Evolutionary conservation across 1,140 invertebrate genomes (phyloP).

Genomic region (Mercenaria mercenaria): DNA sequence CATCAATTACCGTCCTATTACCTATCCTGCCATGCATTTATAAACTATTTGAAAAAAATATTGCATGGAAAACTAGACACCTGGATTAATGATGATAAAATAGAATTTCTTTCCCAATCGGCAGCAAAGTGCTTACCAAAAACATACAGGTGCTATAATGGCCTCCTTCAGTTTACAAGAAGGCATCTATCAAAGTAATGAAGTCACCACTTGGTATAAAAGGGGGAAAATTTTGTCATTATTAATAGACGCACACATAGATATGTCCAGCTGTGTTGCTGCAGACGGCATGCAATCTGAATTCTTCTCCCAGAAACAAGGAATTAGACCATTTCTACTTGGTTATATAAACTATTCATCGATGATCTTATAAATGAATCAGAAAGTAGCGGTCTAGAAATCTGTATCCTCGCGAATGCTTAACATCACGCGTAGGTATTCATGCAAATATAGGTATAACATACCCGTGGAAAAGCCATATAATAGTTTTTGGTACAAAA

Average conservation of each 20-base stretch:
- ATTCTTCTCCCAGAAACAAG: neutral
- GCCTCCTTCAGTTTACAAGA: conserved; percentile 4
- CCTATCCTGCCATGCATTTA: neutral
- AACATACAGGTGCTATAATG: neutral
- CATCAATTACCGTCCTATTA: neutral
- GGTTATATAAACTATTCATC: neutral
- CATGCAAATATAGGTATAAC: too few species aligned
- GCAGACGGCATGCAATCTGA: neutral
- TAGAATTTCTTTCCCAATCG: neutral
- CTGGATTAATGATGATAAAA: neutral
- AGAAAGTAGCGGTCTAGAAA: neutral
- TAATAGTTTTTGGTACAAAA: neutral
- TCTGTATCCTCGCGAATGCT: neutral
- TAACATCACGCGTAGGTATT: neutral
- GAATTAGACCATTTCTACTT: neutral
- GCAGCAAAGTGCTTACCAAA: conserved; percentile 1
- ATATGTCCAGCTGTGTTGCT: neutral
- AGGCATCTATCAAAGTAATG: neutral
- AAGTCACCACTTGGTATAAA: neutral
- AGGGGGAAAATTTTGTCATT: neutral
- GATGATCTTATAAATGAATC: neutral
- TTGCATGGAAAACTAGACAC: neutral
- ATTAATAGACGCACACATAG: neutral
- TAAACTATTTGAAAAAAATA: neutral
- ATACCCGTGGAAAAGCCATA: neutral